Base-by-base conservation (phyloP, 2,797 vertebrate genomes). In the Melanotaenia trifasciata region DNA sequence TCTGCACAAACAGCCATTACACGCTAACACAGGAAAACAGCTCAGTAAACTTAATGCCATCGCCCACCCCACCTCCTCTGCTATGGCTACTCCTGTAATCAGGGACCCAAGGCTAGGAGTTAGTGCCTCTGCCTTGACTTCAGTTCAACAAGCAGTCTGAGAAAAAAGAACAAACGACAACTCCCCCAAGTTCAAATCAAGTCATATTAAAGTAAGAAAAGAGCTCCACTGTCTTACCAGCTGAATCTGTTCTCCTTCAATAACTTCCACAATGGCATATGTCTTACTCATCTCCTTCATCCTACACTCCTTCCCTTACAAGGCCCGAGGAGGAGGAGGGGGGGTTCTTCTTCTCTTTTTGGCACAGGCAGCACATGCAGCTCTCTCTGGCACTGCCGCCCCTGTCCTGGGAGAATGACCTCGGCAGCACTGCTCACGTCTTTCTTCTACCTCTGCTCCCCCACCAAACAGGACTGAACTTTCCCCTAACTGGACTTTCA, bases 401-500 rank as follows among this genome's bases (percentile, higher is more conserved):
- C 72, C 78, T 64, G 80, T 81, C 84, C 72, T 58, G 28, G 26
- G 32, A 88, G 72, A 92, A 80, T 92, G 86, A 89, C 90, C 89
- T 80, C 73, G 0, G 80, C 63, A 67, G 26, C 72, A 69, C 64
- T 16, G 54, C 66, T 85, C 64, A 78, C 6, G 80, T 78, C 87
- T 85, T 70, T 90, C 88, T 90, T 89, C 91, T 92, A 90, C 82
- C 81, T 89, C 83, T 47, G 59, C 76, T 86, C 83, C 53, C 53
- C 79, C 76, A 80, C 90, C 82, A 90, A 91, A 92, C 86, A 87
- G 70, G 54, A 79, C 83, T 94, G 94, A 95, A 95, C 95, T 95
- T 95, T 95, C 92, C 94, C 93, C 94, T 90, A 90, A 88, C 93
- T 95, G 94, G 94, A 95, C 95, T 95, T 95, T 95, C 93, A 94